Base-by-base conservation (phyloP, 2,888 invertebrate species). In the Alloscopus bannaensis region DNA sequence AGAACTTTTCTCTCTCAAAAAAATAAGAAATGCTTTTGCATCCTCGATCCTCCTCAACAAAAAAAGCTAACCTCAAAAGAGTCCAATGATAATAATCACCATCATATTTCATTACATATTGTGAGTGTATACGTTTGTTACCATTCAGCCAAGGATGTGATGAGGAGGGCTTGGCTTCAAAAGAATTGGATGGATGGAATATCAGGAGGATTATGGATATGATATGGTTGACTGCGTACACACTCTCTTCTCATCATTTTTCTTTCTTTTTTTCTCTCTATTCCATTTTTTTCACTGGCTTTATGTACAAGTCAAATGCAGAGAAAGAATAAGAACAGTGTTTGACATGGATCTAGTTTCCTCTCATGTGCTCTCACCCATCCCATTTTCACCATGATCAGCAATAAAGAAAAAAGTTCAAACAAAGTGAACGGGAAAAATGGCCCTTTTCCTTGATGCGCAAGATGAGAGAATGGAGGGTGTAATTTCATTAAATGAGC, bases 311-410 rank as follows among this genome's bases (percentile, higher is more conserved):
- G n/a, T n/a, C n/a, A n/a, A n/a, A n/a, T n/a, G n/a, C n/a, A 36
- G 36, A 36, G 36, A 36, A 13, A 36, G 36, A 36, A 13, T 8
- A 13, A 36, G 45, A 45, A 45, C n/a, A n/a, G 11, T 6, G n/a
- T 20, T 62, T 75, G 75, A 75, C 66, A 75, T 60, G 68, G 68
- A 75, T 66, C 60, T 73, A n/a, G n/a, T n/a, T n/a, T n/a, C n/a
- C n/a, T n/a, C 24, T 68, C 59, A 60, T 75, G 59, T 68, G 50
- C 55, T 55, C 26, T 24, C 64, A 62, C 50, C 64, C 60, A 45
- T 71, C 62, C 11, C 24, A 18, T 13, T 62, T 36, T 36, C 29
- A 22, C 2, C 29, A 57, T 57, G 24, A 4, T 24, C 55, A 13
- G 4, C 45, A 59, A 8, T 3, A 69, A 24, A 42, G 42, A 52